These are phyloP conservation scores for Leptinotarsa peninsularis DNA, from an alignment of 2,888 invertebrate genomes.

Conservation along the genomic window DNA sequence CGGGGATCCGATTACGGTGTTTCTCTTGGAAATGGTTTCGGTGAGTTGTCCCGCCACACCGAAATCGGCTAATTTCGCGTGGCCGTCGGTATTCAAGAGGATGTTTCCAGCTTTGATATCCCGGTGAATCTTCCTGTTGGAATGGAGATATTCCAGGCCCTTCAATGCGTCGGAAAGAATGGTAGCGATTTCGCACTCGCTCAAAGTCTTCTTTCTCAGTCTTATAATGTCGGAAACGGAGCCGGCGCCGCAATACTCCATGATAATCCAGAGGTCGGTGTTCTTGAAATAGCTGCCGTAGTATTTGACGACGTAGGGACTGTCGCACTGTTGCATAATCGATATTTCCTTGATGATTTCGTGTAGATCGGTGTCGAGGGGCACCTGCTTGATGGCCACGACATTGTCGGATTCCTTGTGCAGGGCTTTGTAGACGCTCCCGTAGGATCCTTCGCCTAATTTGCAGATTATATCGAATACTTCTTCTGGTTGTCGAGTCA, in stretches of 20 bases:
- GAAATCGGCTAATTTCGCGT: conserved; percentile 98
- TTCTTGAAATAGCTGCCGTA: conserved; percentile 99
- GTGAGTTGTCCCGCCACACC: conserved; percentile 99
- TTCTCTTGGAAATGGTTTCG: conserved; percentile 68
- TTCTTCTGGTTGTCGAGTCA: conserved; percentile 97
- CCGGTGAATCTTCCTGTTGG: conserved; percentile 55
- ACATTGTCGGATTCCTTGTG: conserved; percentile 98
- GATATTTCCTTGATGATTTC: conserved; percentile 99
- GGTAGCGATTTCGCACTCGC: conserved; percentile 55
- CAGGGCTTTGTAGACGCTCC: conserved; percentile 97
- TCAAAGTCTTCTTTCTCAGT: conserved; percentile 82
- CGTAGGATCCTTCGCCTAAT: conserved; percentile 97
- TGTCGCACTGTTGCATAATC: conserved; percentile 99
- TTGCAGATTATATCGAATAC: conserved; percentile 99
- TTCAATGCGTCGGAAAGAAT: conserved; percentile 55
- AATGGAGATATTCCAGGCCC: conserved; percentile 55
- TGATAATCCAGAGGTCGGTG: conserved; percentile 99
- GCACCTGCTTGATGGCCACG: conserved; percentile 98
- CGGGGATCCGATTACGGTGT: conserved; percentile 77
- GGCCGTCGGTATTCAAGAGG: conserved; percentile 95
- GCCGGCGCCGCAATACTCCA: conserved; percentile 99
- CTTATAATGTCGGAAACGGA: conserved; percentile 99
- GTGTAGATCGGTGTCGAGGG: conserved; percentile 98
- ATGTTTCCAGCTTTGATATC: conserved; percentile 91
- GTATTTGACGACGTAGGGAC: conserved; percentile 98